Evolutionary conservation across 2,888 invertebrate genomes (phyloP), one percentile per base, ranked within the genome.

Genomic region (Malacosoma neustria): DNA sequence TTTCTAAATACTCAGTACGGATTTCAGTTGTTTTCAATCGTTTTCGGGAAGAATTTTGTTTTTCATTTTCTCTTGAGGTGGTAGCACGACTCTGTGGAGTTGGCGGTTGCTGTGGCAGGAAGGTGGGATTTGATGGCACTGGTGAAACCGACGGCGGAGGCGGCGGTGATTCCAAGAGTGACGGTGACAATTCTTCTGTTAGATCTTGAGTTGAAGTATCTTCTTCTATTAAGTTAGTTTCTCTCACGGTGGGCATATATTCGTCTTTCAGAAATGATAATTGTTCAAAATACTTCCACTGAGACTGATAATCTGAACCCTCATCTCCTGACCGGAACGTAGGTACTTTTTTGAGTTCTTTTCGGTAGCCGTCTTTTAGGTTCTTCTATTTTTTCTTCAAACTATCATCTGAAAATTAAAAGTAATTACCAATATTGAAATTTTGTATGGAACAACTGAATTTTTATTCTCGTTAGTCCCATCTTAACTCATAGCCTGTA

Each of bases 351-450:
- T 40, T 37, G 14, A 35, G 34, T 35, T 40, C 37, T 14, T 37
- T 40, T 30, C 40, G 32, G 35, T 40, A 40, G 35, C 13, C 13
- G 33, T 41, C 41, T 33, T 37, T 37, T 4, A 37, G 33, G 15
- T 40, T 40, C 37, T 40, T 40, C 40, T 32, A 37, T 35, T 40
- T 41, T 33, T 41, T 41, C 35, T 31, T 37, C 14, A 38, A 35
- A 33, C n/a, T 30, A 29, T 37, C 35, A 14, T 32, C 40, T 40
- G 32, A 11, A 40, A 40, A 15, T 15, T 15, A 15, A 15, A 15
- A 15, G 15, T 15, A 15, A 15, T 15, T 15, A 15, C 15, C 15
- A 15, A 15, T 15, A 15, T 15, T 15, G 15, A 15, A 15, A 15
- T 15, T 15, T 15, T 15, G 3, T 4, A 15, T 15, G 15, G 15